Conservation (phyloP, 1,140 invertebrate genomes). For the Drosophila littoralis region DNA sequence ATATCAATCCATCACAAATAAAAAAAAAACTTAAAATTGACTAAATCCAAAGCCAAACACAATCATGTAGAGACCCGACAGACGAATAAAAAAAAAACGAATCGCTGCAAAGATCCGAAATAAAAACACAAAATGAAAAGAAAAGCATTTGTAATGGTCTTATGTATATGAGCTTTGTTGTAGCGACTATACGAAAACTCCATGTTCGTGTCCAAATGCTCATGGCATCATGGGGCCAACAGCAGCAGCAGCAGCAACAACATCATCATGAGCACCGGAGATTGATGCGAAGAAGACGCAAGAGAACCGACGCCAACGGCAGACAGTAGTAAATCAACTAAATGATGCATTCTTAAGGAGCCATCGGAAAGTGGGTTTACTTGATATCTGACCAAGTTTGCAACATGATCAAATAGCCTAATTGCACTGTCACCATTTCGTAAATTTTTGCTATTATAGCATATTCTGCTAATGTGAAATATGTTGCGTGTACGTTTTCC, state of each 20-base stretch:
- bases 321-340: slow-evolving; percentile 62
- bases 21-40: slow-evolving; percentile 51
- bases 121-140: slow-evolving; percentile 68
- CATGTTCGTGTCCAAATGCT: slow-evolving; percentile 45
- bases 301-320: slow-evolving; percentile 39
- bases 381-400: neutral
- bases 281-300: slow-evolving; percentile 27
- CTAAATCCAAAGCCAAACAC: slow-evolving; percentile 65
- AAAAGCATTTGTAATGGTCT: slow-evolving; percentile 71
- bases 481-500: too few species aligned
- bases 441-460: too few species aligned
- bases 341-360: slow-evolving; percentile 51
- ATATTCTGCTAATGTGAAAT: too few species aligned
- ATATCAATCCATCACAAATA: slow-evolving; percentile 72
- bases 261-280: slow-evolving; percentile 3
- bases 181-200: slow-evolving; percentile 21
- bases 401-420: neutral
- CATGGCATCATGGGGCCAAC: slow-evolving; percentile 45
- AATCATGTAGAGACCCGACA: slow-evolving; percentile 57
- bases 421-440: too few species aligned
- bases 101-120: slow-evolving; percentile 56
- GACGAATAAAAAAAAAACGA: slow-evolving; percentile 6
- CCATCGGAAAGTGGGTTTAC: neutral
- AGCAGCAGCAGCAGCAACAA: slow-evolving; percentile 24
- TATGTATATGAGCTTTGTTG: slow-evolving; percentile 24